Evolutionary conservation across 2,888 invertebrate species (phyloP).

Genomic region (Leucoptera coffeella): DNA sequence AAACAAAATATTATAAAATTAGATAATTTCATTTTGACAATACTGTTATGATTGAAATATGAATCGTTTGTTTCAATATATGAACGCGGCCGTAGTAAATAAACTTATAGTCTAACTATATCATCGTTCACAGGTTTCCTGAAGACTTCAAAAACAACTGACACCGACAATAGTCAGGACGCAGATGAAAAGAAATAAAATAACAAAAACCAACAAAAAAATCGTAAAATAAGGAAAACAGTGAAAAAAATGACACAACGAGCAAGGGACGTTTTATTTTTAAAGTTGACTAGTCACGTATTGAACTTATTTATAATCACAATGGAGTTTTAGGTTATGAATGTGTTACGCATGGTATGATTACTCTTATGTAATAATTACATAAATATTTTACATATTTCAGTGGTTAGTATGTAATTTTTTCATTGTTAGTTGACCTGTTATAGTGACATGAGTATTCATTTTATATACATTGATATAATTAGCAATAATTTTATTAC

Average conservation of each 20-base stretch:
- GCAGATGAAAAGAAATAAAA: slow-evolving; percentile 11
- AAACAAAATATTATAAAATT: too few species aligned
- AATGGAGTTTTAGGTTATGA: not conserved
- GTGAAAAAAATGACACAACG: slow-evolving; percentile 51
- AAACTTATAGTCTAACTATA: slow-evolving; percentile 1
- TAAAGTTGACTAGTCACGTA: slow-evolving; percentile 34
- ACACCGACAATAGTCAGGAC: slow-evolving; percentile 39
- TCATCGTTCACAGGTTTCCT: slow-evolving; percentile 16
- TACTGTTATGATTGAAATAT: too few species aligned
- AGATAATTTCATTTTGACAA: too few species aligned
- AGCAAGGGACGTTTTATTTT: slow-evolving; percentile 39
- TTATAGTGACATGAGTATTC: too few species aligned
- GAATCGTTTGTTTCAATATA: not conserved
- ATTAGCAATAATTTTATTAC: too few species aligned
- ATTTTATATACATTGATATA: too few species aligned
- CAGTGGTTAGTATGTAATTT: too few species aligned
- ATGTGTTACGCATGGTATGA: too few species aligned
- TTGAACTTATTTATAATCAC: slow-evolving; percentile 1
- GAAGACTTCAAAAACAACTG: slow-evolving; percentile 21
- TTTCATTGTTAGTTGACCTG: too few species aligned
- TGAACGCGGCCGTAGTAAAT: not conserved
- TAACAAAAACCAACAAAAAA: slow-evolving; percentile 27
- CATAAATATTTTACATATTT: too few species aligned
- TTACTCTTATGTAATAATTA: too few species aligned
- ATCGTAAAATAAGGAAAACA: slow-evolving; percentile 31